Percentiles rank a stretch among this genome's conserved stretches.
Conservation (phyloP, 2,113 vertebrate species). For the Marmota monax region DNA sequence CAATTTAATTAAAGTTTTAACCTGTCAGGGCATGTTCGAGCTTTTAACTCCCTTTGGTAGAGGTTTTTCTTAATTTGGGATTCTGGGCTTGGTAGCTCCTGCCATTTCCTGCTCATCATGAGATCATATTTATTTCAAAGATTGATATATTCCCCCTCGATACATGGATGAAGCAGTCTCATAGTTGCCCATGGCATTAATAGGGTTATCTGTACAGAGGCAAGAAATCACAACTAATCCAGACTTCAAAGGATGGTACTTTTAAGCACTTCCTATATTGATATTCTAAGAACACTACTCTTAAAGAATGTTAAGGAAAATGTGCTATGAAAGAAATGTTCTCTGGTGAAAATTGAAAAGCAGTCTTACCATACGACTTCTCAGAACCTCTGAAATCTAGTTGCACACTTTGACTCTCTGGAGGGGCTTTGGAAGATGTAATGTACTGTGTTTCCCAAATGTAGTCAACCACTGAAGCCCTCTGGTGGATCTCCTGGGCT, state of each 20-base stretch:
- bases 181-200: neutral
- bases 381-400: neutral
- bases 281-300: neutral
- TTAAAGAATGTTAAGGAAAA: neutral
- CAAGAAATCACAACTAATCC: neutral
- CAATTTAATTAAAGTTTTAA: neutral
- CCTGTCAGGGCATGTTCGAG: neutral
- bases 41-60: neutral
- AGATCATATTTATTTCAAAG: neutral
- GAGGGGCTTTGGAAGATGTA: neutral
- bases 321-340: neutral
- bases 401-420: neutral
- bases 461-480: neutral
- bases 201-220: neutral
- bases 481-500: neutral
- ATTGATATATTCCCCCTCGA: neutral
- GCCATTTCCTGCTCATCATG: neutral
- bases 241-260: neutral
- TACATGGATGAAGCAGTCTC: neutral
- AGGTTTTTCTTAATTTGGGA: neutral
- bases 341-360: neutral
- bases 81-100: neutral
- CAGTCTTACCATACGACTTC: neutral
- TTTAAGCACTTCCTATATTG: neutral
- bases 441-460: neutral